Base-by-base conservation (phyloP, 2,113 vertebrate genomes). In the Poecile atricapillus region DNA sequence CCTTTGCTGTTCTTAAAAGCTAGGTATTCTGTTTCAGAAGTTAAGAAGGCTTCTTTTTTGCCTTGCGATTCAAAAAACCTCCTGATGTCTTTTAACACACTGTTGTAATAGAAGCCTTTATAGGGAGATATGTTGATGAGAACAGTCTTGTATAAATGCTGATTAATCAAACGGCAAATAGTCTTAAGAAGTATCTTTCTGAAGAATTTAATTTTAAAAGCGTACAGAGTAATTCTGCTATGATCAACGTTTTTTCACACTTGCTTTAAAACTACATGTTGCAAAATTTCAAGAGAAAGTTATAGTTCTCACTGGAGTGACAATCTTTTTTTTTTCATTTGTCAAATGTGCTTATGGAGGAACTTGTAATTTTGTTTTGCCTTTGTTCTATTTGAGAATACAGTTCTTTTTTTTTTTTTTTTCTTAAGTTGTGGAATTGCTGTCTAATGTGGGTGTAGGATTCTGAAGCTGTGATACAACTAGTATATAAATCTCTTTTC, bases 361-460 rank as follows among this genome's bases (percentile, higher is more conserved):
- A 62, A 33, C 23, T 12, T 35, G 15, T 16, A 20, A 18, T 58
- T 58, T 82, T 60, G 17, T 43, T 87, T 58, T 87, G 71, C 5
- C 28, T 71, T 53, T 62, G 49, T 71, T 52, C 18, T 12, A 0
- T 65, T 60, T 55, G 41, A 73, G 17, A 65, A n/a, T 43, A 23
- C 24, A 46, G 15, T 23, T n/a, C n/a, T n/a, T 43, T 33, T 23
- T 9, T 4, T 24, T 47, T 5, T n/a, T 73, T 43, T 73, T n/a
- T 50, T 19, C 15, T 39, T 65, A 41, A 27, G 3, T 56, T 90
- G n/a, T 82, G 15, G 28, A 75, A n/a, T 78, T 82, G 62, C 31
- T 43, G 0, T 53, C 20, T 47, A 30, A 55, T 16, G 10, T 63
- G n/a, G 1, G 1, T 21, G 3, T 50, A 13, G 46, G 17, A 11